Percentiles rank a stretch among this genome's conserved stretches.
Evolutionary conservation across 2,113 vertebrate species (phyloP).

Genomic region (Calyptommatus sinebrachiatus): DNA sequence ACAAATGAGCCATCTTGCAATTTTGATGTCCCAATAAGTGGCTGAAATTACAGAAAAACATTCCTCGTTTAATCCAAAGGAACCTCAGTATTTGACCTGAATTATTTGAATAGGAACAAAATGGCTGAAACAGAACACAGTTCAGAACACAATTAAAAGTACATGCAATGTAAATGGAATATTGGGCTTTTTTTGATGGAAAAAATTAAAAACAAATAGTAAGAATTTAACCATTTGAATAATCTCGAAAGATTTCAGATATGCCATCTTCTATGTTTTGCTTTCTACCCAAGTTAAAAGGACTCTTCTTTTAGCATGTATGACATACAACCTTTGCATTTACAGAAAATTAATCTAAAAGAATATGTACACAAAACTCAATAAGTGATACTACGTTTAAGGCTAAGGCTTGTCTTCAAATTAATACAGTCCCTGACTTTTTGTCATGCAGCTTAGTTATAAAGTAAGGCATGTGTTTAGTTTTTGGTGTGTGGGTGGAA

Average conservation of each 20-base stretch:
- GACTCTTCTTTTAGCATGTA: too few species aligned
- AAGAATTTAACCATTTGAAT: background rate
- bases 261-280: background rate
- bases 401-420: constrained; percentile 25
- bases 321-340: background rate
- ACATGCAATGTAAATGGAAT: background rate
- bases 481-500: constrained; percentile 36
- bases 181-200: background rate
- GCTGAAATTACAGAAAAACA: background rate
- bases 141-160: background rate
- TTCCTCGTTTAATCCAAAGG: background rate
- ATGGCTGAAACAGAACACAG: background rate
- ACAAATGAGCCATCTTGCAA: background rate
- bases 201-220: background rate
- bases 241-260: background rate
- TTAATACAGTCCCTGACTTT: background rate
- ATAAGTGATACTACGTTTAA: constrained; percentile 12
- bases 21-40: background rate
- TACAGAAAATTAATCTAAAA: background rate
- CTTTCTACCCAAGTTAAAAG: background rate
- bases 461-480: constrained; percentile 20
- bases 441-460: constrained; percentile 16
- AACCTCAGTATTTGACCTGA: background rate
- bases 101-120: background rate
- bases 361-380: background rate